phyloP scores from a whole-genome alignment of 53 echinoderm and acorn worm species.

The Echinometra lucunter region DNA sequence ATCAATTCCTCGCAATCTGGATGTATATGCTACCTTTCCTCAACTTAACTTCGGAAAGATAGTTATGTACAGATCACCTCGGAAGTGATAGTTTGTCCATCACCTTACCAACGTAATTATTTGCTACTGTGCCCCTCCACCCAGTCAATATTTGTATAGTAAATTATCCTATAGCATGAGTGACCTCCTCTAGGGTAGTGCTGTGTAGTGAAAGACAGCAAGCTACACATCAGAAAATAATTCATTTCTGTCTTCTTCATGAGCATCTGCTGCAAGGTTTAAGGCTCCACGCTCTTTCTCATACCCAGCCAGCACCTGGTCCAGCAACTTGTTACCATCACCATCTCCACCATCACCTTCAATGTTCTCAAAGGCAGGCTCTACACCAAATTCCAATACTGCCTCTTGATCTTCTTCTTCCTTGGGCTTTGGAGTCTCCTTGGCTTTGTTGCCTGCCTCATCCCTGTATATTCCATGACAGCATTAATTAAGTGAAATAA shows the following conservation, averaged over 20 bases:
- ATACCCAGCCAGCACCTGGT: neutral
- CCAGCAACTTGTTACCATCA: neutral
- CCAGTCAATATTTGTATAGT: no score
- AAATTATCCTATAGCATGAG: neutral
- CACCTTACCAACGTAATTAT: no score
- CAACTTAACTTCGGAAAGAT: no score
- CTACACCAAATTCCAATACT: neutral
- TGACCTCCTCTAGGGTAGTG: neutral
- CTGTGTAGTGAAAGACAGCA: neutral
- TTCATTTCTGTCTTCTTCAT: neutral
- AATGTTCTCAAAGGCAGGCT: neutral
- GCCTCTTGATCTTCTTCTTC: conserved; percentile 37
- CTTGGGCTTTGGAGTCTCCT: neutral
- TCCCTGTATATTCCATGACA: neutral
- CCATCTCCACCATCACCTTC: neutral
- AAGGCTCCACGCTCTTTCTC: neutral
- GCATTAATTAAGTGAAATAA: no score
- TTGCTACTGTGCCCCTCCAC: no score
- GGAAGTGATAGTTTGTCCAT: no score
- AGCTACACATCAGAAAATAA: neutral
- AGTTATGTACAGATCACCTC: no score
- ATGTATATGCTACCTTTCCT: no score
- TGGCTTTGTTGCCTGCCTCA: neutral
- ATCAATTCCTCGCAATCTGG: no score
- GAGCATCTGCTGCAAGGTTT: neutral